Evolutionary conservation across 2,797 vertebrate genomes (phyloP).

Genomic region (Lithobates pipiens): DNA sequence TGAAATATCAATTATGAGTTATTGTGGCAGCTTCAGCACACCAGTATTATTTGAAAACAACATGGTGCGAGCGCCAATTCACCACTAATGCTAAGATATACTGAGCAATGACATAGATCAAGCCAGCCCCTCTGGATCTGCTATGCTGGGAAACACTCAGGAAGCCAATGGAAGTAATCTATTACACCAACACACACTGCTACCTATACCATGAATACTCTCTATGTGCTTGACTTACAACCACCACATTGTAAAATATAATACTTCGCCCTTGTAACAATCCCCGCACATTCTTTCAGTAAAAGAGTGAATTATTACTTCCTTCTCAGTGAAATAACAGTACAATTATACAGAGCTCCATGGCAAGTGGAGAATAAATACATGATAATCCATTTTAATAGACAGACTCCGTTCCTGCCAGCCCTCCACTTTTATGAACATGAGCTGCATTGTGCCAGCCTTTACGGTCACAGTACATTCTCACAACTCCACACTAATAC

Average conservation of each 20-base stretch:
- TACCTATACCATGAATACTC: not conserved
- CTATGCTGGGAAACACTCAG: not conserved
- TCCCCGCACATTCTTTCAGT: not conserved
- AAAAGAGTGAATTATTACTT: constrained; percentile 9
- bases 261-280: not conserved
- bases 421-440: constrained; percentile 1
- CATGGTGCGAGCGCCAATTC: not conserved
- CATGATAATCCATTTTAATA: constrained; percentile 35
- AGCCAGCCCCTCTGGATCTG: not conserved
- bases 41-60: not conserved
- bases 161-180: not conserved
- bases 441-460: not conserved
- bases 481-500: not conserved
- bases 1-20: not conserved
- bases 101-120: not conserved
- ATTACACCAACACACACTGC: not conserved
- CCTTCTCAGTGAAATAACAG: not conserved
- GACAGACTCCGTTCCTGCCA: not conserved
- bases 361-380: constrained; percentile 8
- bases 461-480: not conserved
- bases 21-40: too few species aligned
- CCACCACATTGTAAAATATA: not conserved
- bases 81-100: not conserved
- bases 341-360: not conserved
- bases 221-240: not conserved